Evolutionary conservation across 2,797 vertebrate species (phyloP).

Genomic region (Sebastes itinus): DNA sequence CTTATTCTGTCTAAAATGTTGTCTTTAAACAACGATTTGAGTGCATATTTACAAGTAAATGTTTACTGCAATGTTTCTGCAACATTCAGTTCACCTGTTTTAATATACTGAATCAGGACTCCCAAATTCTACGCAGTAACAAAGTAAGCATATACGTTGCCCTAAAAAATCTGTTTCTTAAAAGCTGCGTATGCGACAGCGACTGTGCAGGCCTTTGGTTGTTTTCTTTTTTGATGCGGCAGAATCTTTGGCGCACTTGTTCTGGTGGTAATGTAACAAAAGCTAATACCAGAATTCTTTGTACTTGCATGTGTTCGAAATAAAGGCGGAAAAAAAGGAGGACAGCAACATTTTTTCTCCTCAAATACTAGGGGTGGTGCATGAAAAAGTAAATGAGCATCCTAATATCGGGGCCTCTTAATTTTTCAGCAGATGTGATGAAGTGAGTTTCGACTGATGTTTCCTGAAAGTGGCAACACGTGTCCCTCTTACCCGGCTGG

Average conservation of each 20-base stretch:
- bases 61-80: neutral
- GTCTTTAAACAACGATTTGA: neutral
- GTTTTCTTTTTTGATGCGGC: constrained; percentile 45
- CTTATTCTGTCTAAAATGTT: neutral
- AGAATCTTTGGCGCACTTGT: constrained; percentile 51
- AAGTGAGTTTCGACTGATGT: constrained; percentile 85
- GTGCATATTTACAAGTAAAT: neutral
- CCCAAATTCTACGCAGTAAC: constrained; percentile 8
- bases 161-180: constrained; percentile 36
- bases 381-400: constrained; percentile 81
- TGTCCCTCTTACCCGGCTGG: constrained; percentile 85
- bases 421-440: constrained; percentile 86
- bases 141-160: constrained; percentile 29
- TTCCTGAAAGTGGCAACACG: constrained; percentile 86
- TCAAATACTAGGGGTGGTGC: constrained; percentile 61
- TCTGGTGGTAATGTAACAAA: constrained; percentile 63
- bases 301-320: constrained; percentile 50
- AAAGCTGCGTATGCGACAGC: constrained; percentile 8
- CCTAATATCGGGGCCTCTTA: constrained; percentile 79
- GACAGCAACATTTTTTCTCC: constrained; percentile 44
- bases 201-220: constrained; percentile 44
- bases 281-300: constrained; percentile 54
- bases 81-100: constrained; percentile 21
- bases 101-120: constrained; percentile 10
- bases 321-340: constrained; percentile 37